Evolutionary conservation across 2,888 invertebrate genomes (phyloP), one percentile per base, ranked within the genome.

Genomic region (Azorinus chamasolen): DNA sequence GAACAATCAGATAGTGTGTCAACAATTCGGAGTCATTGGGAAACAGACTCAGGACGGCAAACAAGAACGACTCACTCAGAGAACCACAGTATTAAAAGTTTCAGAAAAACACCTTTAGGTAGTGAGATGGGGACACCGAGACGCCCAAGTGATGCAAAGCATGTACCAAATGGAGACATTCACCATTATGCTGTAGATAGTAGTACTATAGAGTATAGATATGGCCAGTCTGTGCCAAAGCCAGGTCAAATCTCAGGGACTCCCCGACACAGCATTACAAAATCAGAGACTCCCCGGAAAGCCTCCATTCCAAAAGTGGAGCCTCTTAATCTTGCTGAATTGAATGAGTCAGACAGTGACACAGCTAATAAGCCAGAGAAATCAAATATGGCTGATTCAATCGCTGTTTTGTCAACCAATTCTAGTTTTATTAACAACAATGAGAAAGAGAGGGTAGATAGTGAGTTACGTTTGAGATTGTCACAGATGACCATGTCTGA

Each of bases 401-500:
- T 84, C 16, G 76, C 83, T 14, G 72, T 84, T 14, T 85, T 83
- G 0, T 88, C 88, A 0, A 85, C 88, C 3, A 85, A 83, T 65
- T 88, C 88, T 39, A 90, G 90, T 79, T 74, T 88, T n/a, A 74
- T 84, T 16, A 86, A 85, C 66, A 79, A 79, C 20, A 72, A 75
- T 41, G 84, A 86, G 25, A 59, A 68, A 6, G 75, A 78, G 24
- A 79, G 79, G 25, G 86, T 89, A 20, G 89, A 89, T 58, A 88
- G 88, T 68, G 90, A 90, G 32, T 78, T 90, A 14, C 72, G 87
- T 32, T 80, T 89, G 8, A 71, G 85, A 37, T 71, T 90, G 10
- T 90, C 90, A 5, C 87, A 88, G 53, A 73, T 90, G 64, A 88
- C 87, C 45, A 87, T 87, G 84, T 89, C 90, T 0, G 89, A 89